These are phyloP conservation scores for Macrobrachium nipponense DNA, from an alignment of 1,140 invertebrate species.

Conservation along the genomic window DNA sequence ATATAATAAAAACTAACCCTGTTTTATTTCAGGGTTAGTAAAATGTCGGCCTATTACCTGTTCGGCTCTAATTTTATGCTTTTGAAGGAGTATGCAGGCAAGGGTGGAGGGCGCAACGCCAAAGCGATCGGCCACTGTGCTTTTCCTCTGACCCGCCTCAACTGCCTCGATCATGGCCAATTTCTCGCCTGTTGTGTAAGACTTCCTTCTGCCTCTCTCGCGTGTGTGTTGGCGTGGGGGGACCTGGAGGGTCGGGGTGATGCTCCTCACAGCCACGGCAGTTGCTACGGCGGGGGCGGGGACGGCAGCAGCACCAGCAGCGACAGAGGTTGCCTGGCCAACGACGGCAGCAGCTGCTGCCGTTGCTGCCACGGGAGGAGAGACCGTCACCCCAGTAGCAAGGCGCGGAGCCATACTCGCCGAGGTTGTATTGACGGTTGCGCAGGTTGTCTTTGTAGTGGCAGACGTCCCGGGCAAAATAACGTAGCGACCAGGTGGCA, in stretches of 20 bases:
- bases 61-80: slow-evolving; percentile 61
- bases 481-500: slow-evolving; percentile 63
- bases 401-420: slow-evolving; percentile 32
- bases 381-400: neutral
- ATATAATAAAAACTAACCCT: no score
- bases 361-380: slow-evolving; percentile 4
- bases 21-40: neutral
- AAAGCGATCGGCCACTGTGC: slow-evolving; percentile 60
- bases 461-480: slow-evolving; percentile 60
- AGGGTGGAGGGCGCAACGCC: slow-evolving; percentile 64
- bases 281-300: slow-evolving; percentile 17
- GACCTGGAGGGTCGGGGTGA: slow-evolving; percentile 16
- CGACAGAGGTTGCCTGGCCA: slow-evolving; percentile 22
- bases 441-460: slow-evolving; percentile 26
- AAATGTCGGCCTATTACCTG: slow-evolving; percentile 34
- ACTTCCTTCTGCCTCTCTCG: slow-evolving; percentile 52
- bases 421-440: slow-evolving; percentile 58
- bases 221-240: slow-evolving; percentile 49
- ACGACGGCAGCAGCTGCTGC: slow-evolving; percentile 11
- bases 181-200: slow-evolving; percentile 58
- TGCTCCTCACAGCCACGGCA: neutral
- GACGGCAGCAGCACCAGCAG: slow-evolving; percentile 1
- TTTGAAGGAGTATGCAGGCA: slow-evolving; percentile 63
- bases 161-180: slow-evolving; percentile 64
- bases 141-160: slow-evolving; percentile 62